Conservation (phyloP, 2,113 vertebrate genomes). For the Sylvicapra grimmia region DNA sequence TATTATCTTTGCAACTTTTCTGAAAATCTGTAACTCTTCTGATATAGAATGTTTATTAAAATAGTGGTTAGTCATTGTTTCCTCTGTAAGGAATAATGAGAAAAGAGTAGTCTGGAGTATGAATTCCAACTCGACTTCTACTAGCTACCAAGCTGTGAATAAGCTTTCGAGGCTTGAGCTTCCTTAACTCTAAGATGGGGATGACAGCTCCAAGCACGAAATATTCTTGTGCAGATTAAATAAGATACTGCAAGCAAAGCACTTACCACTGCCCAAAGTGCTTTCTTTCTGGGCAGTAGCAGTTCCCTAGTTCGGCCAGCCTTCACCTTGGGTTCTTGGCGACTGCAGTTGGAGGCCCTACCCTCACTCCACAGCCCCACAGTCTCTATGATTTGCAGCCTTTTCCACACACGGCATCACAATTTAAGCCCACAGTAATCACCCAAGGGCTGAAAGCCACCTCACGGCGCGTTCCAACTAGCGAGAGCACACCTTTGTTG, state of each 20-base stretch:
- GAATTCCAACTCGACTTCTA: neutral
- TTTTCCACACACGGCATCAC: neutral
- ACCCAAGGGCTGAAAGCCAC: neutral
- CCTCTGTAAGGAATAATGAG: conserved; percentile 2
- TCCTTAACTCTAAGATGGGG: neutral
- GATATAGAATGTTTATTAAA: conserved; percentile 33
- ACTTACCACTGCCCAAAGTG: neutral
- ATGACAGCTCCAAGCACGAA: neutral
- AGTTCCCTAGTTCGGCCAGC: neutral
- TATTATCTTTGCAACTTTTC: conserved; percentile 15
- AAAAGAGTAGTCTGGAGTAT: neutral
- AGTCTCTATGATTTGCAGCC: neutral
- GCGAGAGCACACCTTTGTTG: conserved; percentile 31
- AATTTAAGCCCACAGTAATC: neutral
- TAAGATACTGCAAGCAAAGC: neutral
- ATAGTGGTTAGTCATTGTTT: neutral
- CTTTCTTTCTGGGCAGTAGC: neutral
- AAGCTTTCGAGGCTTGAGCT: neutral
- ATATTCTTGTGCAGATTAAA: neutral
- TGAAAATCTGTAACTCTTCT: conserved; percentile 37
- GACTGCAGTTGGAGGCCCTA: neutral
- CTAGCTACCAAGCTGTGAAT: neutral
- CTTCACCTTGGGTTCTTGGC: neutral
- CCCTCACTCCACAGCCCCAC: neutral
- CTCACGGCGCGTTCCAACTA: neutral